A percentile compares a stretch with the other conserved stretches of the same genome.
Evolutionary conservation across 2,888 invertebrate genomes (phyloP).

Genomic region (Eugnorisma glareosa): DNA sequence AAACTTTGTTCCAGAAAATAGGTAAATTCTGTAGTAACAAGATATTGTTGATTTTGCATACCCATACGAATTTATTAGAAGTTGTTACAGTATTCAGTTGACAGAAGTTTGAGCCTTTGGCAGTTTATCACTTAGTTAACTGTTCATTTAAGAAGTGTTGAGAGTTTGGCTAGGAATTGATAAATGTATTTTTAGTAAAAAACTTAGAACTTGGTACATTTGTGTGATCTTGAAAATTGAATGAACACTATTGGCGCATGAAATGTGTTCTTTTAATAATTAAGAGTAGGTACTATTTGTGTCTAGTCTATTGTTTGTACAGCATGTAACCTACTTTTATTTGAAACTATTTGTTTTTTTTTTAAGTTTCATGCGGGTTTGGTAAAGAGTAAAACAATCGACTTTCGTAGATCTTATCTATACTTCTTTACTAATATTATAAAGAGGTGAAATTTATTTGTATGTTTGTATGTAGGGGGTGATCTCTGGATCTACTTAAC

Average conservation of each 20-base stretch:
- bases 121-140: background rate
- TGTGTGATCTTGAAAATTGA: background rate
- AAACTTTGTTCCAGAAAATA: background rate
- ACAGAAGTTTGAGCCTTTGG: background rate
- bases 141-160: background rate
- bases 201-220: background rate
- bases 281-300: background rate
- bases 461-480: too few relatives aligned
- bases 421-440: too few relatives aligned
- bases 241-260: too few relatives aligned
- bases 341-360: too few relatives aligned
- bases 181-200: background rate
- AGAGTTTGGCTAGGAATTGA: background rate
- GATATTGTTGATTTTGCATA: slow-evolving; percentile 32
- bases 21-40: slow-evolving; percentile 5
- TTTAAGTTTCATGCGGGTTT: too few relatives aligned
- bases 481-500: too few relatives aligned
- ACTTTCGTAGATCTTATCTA: background rate
- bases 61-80: background rate
- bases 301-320: background rate
- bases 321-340: background rate
- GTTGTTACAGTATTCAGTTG: slow-evolving; percentile 32
- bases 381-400: background rate
- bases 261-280: background rate
- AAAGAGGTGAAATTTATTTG: too few relatives aligned